Base-by-base conservation (phyloP, 1,140 invertebrate species). In the Bombus ignitus region DNA sequence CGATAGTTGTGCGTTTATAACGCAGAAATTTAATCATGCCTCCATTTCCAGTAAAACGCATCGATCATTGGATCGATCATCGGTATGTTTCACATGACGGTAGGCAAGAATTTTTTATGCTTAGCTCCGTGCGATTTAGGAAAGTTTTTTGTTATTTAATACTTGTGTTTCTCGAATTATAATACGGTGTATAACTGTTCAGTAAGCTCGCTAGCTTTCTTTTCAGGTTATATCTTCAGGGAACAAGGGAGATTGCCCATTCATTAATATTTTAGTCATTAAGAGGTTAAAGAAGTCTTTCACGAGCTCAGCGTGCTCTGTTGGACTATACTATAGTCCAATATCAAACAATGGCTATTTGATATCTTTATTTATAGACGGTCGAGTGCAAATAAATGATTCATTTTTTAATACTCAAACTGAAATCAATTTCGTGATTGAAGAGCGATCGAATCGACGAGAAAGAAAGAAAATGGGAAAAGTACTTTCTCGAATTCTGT, bases 1-100 rank as follows among this genome's bases (percentile, higher is more conserved):
- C 59, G 81, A 83, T 53, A 35, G 71, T 32, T 37, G 53, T n/a
- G 37, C 13, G 66, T 37, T 68, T n/a, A 37, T 10, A n/a, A 66
- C 22, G 79, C 32, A 12, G 42, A 76, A 76, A 83, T 83, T 76
- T 44, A 76, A 32, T 35, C 37, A 47, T 18, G 47, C 6, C 28
- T 4, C 1, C 47, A 53, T 18, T 18, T 18, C 5, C 13, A 32
- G 37, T 44, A 35, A 32, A 75, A 42, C 57, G 71, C 59, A 83
- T 83, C 72, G 12, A 76, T 76, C 72, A 76, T 66, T 47, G 18
- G 2, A 32, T 25, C 35, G 68, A 44, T n/a, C 3, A 10, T n/a
- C n/a, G 18, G 10, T 22, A 28, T 5, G 15, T 32, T 79, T 35
- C 18, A 18, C 15, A 22, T 13, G 6, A 28, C 66, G 28, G 2